A percentile compares a stretch with the other conserved stretches of the same genome.
phyloP scores from a whole-genome alignment of 2,797 vertebrate genomes.

The Myotis pilosus region DNA sequence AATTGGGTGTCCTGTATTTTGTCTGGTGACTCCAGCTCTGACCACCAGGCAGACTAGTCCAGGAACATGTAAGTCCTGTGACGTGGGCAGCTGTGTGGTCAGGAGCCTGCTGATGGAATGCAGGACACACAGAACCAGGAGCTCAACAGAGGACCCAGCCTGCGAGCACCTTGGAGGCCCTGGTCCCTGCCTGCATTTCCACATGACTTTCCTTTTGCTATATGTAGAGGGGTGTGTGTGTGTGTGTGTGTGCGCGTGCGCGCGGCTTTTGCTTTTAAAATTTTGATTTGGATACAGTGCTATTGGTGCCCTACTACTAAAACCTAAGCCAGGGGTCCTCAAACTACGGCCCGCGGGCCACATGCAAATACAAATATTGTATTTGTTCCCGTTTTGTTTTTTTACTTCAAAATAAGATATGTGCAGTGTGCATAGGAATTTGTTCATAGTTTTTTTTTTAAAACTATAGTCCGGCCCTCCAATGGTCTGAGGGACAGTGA shows the following conservation, averaged over 20 bases:
- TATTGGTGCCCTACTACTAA: not conserved
- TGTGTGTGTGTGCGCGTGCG: too few species aligned
- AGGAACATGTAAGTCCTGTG: not conserved
- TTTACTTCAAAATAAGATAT: too few species aligned
- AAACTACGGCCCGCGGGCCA: too few species aligned
- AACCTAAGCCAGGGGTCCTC: not conserved
- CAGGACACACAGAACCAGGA: not conserved
- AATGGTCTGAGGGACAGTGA: too few species aligned
- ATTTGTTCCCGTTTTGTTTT: too few species aligned
- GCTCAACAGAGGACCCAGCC: not conserved
- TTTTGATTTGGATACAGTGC: not conserved
- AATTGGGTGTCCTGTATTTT: not conserved
- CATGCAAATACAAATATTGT: too few species aligned
- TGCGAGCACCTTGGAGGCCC: fast-evolving
- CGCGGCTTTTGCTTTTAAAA: not conserved
- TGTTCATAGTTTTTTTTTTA: too few species aligned
- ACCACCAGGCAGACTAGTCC: not conserved
- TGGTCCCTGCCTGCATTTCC: not conserved
- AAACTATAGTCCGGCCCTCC: too few species aligned
- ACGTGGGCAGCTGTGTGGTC: not conserved
- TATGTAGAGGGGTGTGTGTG: not conserved
- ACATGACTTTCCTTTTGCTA: not conserved
- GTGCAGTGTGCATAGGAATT: too few species aligned
- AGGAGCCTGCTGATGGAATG: not conserved
- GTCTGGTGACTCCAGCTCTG: not conserved